Conservation (phyloP, 2,888 invertebrate species). For the Camponotus fellah region DNA sequence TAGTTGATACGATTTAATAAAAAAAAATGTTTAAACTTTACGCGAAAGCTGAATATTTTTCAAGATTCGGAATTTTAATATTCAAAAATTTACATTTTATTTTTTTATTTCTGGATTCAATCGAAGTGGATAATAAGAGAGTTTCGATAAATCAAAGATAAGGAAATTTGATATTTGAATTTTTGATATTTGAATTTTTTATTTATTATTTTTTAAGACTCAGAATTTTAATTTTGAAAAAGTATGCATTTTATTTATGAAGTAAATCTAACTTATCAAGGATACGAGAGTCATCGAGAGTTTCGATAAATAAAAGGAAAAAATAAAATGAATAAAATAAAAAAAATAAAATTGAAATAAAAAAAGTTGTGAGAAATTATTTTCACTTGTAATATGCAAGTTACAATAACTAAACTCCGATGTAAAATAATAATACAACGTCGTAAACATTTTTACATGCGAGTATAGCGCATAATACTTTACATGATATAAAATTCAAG, state of each 20-base stretch:
- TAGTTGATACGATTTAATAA: not conserved
- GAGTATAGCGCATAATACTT: not conserved
- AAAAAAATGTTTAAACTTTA: not conserved
- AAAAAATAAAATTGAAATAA: not conserved
- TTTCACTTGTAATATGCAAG: not conserved
- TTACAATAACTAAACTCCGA: not conserved
- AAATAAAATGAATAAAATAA: too few species aligned
- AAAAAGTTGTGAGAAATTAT: not conserved
- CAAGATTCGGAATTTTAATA: not conserved
- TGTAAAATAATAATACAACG: not conserved
- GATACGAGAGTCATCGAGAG: too few species aligned
- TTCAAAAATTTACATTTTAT: not conserved
- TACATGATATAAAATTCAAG: not conserved
- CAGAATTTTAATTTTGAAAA: too few species aligned
- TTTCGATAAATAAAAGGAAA: too few species aligned
- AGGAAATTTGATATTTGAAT: not conserved
- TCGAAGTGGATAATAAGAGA: not conserved
- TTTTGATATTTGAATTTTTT: too few species aligned
- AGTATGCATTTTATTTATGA: too few species aligned
- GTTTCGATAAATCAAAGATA: not conserved
- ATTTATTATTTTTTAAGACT: too few species aligned
- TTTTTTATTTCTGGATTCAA: not conserved
- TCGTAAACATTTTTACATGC: not conserved
- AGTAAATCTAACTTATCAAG: too few species aligned
- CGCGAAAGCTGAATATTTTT: not conserved